Conservation (phyloP, 2,888 invertebrate species). For the Dorcus hopei region DNA sequence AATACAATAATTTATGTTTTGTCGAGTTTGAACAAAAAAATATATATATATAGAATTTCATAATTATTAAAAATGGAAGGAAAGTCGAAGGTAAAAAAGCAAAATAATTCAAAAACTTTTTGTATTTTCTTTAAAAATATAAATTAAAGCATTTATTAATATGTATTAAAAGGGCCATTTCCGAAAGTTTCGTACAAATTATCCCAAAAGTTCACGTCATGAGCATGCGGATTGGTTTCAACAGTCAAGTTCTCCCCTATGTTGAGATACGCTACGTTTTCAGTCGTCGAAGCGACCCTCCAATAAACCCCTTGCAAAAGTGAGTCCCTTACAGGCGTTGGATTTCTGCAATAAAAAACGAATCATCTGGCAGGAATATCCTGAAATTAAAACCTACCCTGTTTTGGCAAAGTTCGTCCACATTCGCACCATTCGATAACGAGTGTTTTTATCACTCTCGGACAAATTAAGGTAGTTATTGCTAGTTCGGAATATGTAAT, state of each 20-base stretch:
- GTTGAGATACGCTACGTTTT: constrained; percentile 29
- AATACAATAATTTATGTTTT: too few species aligned
- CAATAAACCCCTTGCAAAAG: constrained; percentile 24
- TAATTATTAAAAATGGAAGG: too few species aligned
- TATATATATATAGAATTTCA: too few species aligned
- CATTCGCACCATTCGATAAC: constrained; percentile 27
- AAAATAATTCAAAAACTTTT: too few species aligned
- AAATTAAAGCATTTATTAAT: constrained; percentile 15
- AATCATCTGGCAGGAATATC: not conserved
- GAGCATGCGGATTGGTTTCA: constrained; percentile 20
- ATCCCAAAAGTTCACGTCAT: constrained; percentile 34
- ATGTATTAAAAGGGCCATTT: constrained; percentile 32
- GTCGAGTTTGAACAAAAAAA: too few species aligned
- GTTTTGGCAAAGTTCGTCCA: constrained; percentile 30
- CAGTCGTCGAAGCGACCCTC: constrained; percentile 19
- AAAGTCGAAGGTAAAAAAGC: too few species aligned
- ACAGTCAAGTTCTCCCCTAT: constrained; percentile 25
- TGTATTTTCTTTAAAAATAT: too few species aligned
- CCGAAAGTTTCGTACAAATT: constrained; percentile 30
- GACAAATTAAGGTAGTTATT: constrained; percentile 8
- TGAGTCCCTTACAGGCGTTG: constrained; percentile 21
- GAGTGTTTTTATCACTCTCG: constrained; percentile 42
- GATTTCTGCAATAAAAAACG: constrained; percentile 24
- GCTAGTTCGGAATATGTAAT: constrained; percentile 37
- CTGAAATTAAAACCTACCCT: constrained; percentile 16